These are phyloP conservation scores for Vicugna pacos DNA, from an alignment of 2,113 vertebrate species.

Conservation along the genomic window DNA sequence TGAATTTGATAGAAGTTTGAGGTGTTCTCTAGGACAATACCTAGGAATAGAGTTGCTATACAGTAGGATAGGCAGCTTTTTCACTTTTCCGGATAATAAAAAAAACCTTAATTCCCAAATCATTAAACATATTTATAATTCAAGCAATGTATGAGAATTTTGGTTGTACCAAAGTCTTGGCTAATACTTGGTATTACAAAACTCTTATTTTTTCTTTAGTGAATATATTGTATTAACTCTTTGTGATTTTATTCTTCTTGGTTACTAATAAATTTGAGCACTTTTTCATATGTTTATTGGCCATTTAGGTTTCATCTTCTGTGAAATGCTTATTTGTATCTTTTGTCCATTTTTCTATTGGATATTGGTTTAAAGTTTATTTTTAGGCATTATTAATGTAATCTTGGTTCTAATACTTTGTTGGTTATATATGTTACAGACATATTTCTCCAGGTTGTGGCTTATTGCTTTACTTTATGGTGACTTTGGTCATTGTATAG, in stretches of 20 bases:
- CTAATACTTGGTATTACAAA: background rate
- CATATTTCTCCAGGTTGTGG: background rate
- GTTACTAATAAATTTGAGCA: background rate
- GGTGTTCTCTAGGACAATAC: background rate
- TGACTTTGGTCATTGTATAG: background rate
- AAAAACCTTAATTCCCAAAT: background rate
- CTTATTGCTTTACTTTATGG: background rate
- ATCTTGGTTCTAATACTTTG: background rate
- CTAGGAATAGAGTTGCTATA: conserved; percentile 7
- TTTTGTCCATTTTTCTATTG: background rate
- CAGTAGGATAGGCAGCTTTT: background rate
- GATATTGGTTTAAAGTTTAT: background rate
- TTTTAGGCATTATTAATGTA: background rate
- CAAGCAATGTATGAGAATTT: background rate
- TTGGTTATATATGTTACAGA: background rate
- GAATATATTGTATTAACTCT: background rate
- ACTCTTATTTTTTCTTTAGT: background rate
- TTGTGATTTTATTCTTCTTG: conserved; percentile 29
- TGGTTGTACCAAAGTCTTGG: background rate
- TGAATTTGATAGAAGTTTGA: background rate
- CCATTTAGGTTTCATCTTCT: background rate
- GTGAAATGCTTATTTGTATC: background rate
- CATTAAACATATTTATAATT: conserved; percentile 34
- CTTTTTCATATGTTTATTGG: conserved; percentile 14
- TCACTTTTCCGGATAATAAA: background rate